Conservation (phyloP, 2,888 invertebrate genomes). For the Biston betularia region DNA sequence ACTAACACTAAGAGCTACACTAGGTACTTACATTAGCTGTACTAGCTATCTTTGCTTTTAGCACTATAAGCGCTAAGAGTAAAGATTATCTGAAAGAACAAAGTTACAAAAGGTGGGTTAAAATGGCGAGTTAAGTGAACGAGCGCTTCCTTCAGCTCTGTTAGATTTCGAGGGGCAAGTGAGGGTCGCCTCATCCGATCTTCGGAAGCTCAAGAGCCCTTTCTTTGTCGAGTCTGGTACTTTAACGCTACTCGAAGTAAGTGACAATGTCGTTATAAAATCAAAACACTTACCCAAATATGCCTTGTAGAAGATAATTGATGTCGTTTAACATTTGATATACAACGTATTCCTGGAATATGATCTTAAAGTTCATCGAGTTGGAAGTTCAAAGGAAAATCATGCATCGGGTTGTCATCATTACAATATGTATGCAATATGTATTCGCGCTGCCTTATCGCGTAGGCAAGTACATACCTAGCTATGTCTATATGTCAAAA, state of each 20-base stretch:
- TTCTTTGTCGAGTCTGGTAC: not conserved
- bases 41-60: too few relatives aligned
- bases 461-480: too few relatives aligned
- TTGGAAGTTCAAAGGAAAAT: not conserved
- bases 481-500: too few relatives aligned
- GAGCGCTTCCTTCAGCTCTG: constrained; percentile 5
- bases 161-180: constrained; percentile 7
- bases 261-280: constrained; percentile 12
- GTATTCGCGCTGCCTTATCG: too few relatives aligned
- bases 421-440: too few relatives aligned
- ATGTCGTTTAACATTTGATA: not conserved
- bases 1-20: not conserved
- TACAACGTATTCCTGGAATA: not conserved
- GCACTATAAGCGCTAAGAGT: not conserved
- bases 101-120: constrained; percentile 1
- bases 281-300: constrained; percentile 8
- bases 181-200: constrained; percentile 9
- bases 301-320: not conserved
- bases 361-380: not conserved
- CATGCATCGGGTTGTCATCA: too few relatives aligned
- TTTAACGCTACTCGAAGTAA: constrained; percentile 7
- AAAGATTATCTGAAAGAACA: not conserved
- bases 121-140: constrained; percentile 5
- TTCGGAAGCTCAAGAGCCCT: constrained; percentile 2
- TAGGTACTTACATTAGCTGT: too few relatives aligned